Evolutionary conservation across 2,113 vertebrate species (phyloP).

Genomic region (Elephas maximus): DNA sequence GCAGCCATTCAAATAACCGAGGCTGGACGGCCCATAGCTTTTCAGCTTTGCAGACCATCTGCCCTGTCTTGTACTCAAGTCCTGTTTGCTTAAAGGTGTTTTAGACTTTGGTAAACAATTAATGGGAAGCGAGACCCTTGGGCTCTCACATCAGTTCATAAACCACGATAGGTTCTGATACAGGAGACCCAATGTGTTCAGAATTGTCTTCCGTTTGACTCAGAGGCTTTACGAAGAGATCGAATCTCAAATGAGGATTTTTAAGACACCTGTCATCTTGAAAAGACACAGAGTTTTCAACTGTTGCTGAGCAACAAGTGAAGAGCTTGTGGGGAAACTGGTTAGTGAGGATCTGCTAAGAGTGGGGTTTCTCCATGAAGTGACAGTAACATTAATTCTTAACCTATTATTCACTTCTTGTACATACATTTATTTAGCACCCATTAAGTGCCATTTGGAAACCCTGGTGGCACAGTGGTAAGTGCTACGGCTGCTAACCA

Average conservation of each 20-base stretch:
- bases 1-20: neutral
- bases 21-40: neutral
- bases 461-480: neutral
- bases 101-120: slow-evolving; percentile 7
- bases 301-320: neutral
- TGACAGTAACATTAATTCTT: neutral
- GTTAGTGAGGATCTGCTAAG: neutral
- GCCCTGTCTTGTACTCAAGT: neutral
- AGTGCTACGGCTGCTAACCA: neutral
- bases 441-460: neutral
- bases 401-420: neutral
- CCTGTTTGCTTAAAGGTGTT: slow-evolving; percentile 6
- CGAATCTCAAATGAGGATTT: neutral
- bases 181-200: neutral
- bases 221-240: neutral
- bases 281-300: neutral
- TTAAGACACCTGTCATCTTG: neutral
- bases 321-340: neutral
- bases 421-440: neutral
- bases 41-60: neutral
- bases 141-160: neutral
- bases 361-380: neutral
- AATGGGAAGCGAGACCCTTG: neutral
- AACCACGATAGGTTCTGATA: neutral
- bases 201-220: neutral